These are phyloP conservation scores for Oikopleura dioica DNA, from an alignment of 23 tunicate genomes.

Conservation along the genomic window DNA sequence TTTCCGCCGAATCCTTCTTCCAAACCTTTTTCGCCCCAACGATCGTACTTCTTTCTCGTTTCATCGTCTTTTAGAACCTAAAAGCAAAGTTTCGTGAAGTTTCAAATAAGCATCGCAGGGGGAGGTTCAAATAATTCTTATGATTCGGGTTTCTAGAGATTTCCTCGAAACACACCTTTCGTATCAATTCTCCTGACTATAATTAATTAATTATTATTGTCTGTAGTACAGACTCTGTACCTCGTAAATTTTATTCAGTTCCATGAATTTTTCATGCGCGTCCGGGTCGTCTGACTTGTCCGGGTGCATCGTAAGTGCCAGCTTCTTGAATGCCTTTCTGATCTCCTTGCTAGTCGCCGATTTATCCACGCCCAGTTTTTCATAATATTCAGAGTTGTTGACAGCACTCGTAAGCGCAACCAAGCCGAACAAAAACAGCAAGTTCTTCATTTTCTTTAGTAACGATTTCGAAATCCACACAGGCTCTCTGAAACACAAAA, in stretches of 20 bases:
- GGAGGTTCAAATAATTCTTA: too few species aligned
- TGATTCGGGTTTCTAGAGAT: too few species aligned
- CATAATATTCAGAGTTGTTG: conserved; percentile 85
- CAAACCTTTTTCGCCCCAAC: conserved; percentile 92
- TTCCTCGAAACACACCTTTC: too few species aligned
- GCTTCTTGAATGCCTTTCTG: conserved; percentile 79
- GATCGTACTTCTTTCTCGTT: conserved; percentile 66
- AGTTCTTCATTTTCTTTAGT: too few species aligned
- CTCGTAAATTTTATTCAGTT: conserved; percentile 71
- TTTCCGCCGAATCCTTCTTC: conserved; percentile 44
- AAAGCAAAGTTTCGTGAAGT: neutral
- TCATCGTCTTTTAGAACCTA: conserved; percentile 86
- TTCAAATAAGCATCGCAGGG: neutral
- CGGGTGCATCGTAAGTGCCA: conserved; percentile 67
- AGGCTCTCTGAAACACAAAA: too few species aligned
- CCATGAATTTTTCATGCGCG: conserved; percentile 83
- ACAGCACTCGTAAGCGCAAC: too few species aligned
- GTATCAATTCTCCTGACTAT: too few species aligned
- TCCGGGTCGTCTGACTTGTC: conserved; percentile 93
- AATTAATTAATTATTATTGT: too few species aligned
- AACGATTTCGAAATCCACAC: too few species aligned
- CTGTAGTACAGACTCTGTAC: too few species aligned
- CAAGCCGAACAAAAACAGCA: too few species aligned
- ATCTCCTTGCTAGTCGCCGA: conserved; percentile 76
- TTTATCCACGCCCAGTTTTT: conserved; percentile 43